phyloP scores from a whole-genome alignment of 2,888 invertebrate species.

The Aquatica leii region DNA sequence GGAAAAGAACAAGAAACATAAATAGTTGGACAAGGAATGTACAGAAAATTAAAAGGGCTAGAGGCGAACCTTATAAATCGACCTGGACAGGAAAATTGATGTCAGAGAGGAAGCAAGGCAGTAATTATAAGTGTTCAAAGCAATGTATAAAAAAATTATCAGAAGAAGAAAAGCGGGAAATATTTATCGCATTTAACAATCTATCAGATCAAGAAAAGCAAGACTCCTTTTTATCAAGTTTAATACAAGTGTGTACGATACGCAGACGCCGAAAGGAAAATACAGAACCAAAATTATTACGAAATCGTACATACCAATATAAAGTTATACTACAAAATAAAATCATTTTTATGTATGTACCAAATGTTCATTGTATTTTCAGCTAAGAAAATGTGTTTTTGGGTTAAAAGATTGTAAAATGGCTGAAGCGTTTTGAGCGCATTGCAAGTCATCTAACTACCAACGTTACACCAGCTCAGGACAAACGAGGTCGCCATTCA shows the following conservation, averaged over 20 bases:
- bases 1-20: too few species aligned
- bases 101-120: not conserved
- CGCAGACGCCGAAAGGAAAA: not conserved
- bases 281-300: not conserved
- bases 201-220: not conserved
- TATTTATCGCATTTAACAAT: not conserved
- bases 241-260: not conserved
- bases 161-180: not conserved
- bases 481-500: conserved; percentile 1
- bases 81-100: not conserved
- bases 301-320: not conserved
- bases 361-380: not conserved
- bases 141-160: not conserved
- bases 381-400: not conserved
- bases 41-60: not conserved
- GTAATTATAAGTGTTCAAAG: not conserved
- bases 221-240: not conserved
- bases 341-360: not conserved
- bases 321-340: not conserved
- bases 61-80: not conserved
- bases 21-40: not conserved
- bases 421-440: not conserved
- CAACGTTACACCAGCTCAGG: not conserved
- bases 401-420: not conserved
- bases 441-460: not conserved